Evolutionary conservation across 2,113 vertebrate species (phyloP).

Genomic region (Helogale parvula): DNA sequence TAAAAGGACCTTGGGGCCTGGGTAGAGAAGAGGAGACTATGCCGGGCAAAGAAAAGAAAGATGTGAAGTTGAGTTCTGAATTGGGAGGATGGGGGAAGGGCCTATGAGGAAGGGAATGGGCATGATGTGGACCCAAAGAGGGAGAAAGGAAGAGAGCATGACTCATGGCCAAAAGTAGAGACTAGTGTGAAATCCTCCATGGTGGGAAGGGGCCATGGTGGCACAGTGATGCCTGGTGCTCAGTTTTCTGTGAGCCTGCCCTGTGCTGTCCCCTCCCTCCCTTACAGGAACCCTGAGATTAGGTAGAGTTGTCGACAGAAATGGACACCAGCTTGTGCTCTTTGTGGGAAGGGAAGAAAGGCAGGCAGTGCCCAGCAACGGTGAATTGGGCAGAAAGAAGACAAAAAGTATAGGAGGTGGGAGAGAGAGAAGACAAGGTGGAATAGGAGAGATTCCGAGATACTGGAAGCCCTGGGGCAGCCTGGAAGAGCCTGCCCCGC

Average conservation of each 20-base stretch:
- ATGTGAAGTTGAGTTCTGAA: background rate
- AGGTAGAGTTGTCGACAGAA: background rate
- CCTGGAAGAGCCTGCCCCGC: background rate
- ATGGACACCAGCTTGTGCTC: background rate
- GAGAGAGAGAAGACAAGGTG: background rate
- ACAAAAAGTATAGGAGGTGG: background rate
- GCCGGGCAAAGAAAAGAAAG: background rate
- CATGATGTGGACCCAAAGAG: background rate
- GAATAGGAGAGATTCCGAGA: background rate
- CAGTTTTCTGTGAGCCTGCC: background rate
- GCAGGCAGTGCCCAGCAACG: background rate
- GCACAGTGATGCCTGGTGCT: background rate
- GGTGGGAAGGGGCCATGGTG: background rate
- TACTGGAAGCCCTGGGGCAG: background rate
- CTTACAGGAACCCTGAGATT: rapidly evolving
- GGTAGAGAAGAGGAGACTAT: background rate
- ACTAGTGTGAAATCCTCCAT: rapidly evolving
- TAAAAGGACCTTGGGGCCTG: background rate
- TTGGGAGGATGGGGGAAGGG: background rate
- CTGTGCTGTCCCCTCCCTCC: background rate
- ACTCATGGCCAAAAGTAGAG: background rate
- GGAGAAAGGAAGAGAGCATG: background rate
- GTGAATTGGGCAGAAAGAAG: background rate
- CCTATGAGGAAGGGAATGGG: background rate
- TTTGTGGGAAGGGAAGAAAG: background rate